Evolutionary conservation across 1,140 invertebrate genomes (phyloP).

Genomic region (Aethina tumida): DNA sequence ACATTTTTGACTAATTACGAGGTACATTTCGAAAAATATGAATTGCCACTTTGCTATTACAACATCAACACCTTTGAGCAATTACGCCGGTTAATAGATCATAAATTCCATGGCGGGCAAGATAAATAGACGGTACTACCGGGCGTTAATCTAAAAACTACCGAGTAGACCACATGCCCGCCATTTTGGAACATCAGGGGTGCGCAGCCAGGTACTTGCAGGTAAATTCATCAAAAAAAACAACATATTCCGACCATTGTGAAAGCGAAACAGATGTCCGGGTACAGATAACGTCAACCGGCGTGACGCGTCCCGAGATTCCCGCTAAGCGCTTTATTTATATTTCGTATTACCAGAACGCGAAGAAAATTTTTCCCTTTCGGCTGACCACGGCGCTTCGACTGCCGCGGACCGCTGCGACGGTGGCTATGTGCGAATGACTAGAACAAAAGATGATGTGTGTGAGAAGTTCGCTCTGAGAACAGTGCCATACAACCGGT

Average conservation of each 20-base stretch:
- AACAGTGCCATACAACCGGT: too few species aligned
- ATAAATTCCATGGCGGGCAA: too few species aligned
- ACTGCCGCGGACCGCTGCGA: not conserved
- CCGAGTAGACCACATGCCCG: too few species aligned
- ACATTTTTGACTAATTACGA: too few species aligned
- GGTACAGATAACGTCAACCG: constrained; percentile 14
- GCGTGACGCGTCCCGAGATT: constrained; percentile 16
- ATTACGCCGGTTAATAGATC: too few species aligned
- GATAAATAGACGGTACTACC: too few species aligned
- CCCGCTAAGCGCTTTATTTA: constrained; percentile 18
- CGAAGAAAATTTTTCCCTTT: constrained; percentile 9
- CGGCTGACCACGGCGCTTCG: too few species aligned
- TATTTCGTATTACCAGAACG: constrained; percentile 9
- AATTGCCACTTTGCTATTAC: too few species aligned
- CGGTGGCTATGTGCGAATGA: constrained; percentile 12
- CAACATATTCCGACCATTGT: constrained; percentile 15
- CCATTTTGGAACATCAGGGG: constrained; percentile 14
- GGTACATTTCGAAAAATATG: too few species aligned
- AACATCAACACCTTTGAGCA: too few species aligned
- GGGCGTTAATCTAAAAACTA: too few species aligned
- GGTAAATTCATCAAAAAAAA: constrained; percentile 19
- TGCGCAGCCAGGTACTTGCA: constrained; percentile 14
- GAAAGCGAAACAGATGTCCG: constrained; percentile 11
- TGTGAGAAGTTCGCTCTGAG: too few species aligned
- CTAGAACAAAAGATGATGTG: constrained; percentile 9